Evolutionary conservation across 2,113 vertebrate genomes (phyloP).

Genomic region (Ageneiosus marmoratus): DNA sequence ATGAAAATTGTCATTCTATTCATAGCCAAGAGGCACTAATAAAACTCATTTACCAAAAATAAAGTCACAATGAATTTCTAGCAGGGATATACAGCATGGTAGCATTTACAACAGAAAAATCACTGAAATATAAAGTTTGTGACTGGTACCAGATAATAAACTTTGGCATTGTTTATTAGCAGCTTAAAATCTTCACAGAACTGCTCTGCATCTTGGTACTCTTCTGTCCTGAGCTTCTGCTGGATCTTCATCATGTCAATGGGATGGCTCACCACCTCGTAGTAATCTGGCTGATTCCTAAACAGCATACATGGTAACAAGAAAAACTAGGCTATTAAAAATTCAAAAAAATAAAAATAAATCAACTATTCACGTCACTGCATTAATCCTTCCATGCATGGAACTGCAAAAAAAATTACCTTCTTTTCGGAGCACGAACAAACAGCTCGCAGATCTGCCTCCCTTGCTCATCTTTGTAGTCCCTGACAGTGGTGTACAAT

Average conservation of each 20-base stretch:
- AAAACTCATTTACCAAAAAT: not conserved
- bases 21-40: not conserved
- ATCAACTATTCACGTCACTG: not conserved
- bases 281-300: slow-evolving; percentile 96
- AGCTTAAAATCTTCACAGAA: slow-evolving; percentile 93
- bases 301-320: not conserved
- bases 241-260: slow-evolving; percentile 99
- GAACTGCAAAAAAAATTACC: slow-evolving; percentile 68
- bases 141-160: slow-evolving; percentile 87
- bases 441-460: slow-evolving; percentile 92
- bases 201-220: slow-evolving; percentile 91
- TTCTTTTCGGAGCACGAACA: slow-evolving; percentile 92
- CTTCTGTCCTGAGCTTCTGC: slow-evolving; percentile 95
- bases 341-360: not conserved
- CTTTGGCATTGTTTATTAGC: slow-evolving; percentile 95
- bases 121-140: not conserved
- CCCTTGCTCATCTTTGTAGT: slow-evolving; percentile 94
- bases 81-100: not conserved
- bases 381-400: not conserved
- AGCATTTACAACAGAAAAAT: not conserved
- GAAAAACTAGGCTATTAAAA: not conserved
- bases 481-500: slow-evolving; percentile 91
- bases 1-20: not conserved
- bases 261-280: slow-evolving; percentile 93
- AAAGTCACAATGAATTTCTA: not conserved